Evolutionary conservation across 2,113 vertebrate genomes (phyloP), one percentile per base, ranked within the genome.

Genomic region (Amazona guildingii): DNA sequence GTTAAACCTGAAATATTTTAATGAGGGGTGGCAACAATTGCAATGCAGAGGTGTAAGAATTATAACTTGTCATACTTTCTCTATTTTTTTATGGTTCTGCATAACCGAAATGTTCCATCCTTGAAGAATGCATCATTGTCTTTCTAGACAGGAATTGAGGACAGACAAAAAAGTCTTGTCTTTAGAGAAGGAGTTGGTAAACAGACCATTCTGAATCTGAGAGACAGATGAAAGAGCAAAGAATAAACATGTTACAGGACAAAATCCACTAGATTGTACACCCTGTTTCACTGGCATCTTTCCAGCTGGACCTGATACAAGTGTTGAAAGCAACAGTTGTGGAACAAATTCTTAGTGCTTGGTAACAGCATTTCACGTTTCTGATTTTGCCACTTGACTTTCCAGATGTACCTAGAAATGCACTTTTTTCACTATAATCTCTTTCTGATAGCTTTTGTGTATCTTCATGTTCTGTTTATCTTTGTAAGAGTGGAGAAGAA

Each of bases 381-480:
- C 91, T 81, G 24, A n/a, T 84, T 97, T 92, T 87, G 46, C 44
- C 73, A 67, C 41, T 57, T 85, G 66, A 54, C n/a, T 96, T 94
- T 73, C 41, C 73, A 82, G 51, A 75, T 72, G 59, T 77, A 16
- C 62, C 10, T 15, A 87, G 41, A 94, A 93, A 79, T 66, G 24
- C 6, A 27, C 2, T 83, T 76, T 83, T 83, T 92, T 46, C 43
- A 43, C 37, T 72, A 10, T 44, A 52, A 51, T 77, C 13, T 78
- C 49, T 83, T 80, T 92, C 41, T 59, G n/a, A 49, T 57, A 67
- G 63, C 24, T 94, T 88, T 72, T 83, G 37, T 69, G 5, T 83
- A 39, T 67, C 17, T 55, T 88, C 62, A 31, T 43, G 21, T 67
- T 83, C 51, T 76, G 37, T 70, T 94, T 84, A 76, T 8, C 8